These are phyloP conservation scores for Teinopalpus imperialis DNA, from an alignment of 2,888 invertebrate species.

Conservation along the genomic window DNA sequence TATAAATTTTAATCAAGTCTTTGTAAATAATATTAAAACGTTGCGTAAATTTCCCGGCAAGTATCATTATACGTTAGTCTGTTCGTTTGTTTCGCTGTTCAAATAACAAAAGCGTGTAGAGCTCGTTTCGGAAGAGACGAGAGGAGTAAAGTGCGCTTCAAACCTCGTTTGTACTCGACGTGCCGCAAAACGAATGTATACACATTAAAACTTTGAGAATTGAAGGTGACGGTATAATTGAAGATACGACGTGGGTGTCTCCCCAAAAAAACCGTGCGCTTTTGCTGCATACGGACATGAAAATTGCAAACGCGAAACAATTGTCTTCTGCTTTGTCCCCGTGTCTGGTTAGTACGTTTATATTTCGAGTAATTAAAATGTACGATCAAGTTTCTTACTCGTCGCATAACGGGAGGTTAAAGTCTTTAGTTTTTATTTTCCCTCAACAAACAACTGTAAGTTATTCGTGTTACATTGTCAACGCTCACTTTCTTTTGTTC, in stretches of 20 bases:
- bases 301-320: slow-evolving; percentile 26
- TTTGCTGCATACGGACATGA: slow-evolving; percentile 37
- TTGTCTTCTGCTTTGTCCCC: slow-evolving; percentile 14
- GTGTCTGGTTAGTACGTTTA: slow-evolving; percentile 6
- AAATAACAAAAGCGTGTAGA: slow-evolving; percentile 66
- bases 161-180: slow-evolving; percentile 59
- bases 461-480: slow-evolving; percentile 27
- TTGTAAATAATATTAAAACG: slow-evolving; percentile 34
- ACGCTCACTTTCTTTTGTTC: slow-evolving; percentile 32
- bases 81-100: slow-evolving; percentile 66
- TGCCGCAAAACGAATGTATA: slow-evolving; percentile 63
- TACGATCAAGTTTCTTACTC: slow-evolving; percentile 19
- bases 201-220: slow-evolving; percentile 75
- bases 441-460: slow-evolving; percentile 27
- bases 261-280: slow-evolving; percentile 36
- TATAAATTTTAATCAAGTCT: slow-evolving; percentile 31
- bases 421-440: slow-evolving; percentile 44
- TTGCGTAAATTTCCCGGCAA: slow-evolving; percentile 41
- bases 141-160: slow-evolving; percentile 62
- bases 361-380: slow-evolving; percentile 21
- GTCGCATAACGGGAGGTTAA: slow-evolving; percentile 44
- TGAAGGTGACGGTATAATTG: slow-evolving; percentile 67
- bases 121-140: slow-evolving; percentile 56
- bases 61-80: slow-evolving; percentile 44
- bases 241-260: slow-evolving; percentile 37